phyloP scores from a whole-genome alignment of 2,888 invertebrate genomes.

The Apotomis betuletana region DNA sequence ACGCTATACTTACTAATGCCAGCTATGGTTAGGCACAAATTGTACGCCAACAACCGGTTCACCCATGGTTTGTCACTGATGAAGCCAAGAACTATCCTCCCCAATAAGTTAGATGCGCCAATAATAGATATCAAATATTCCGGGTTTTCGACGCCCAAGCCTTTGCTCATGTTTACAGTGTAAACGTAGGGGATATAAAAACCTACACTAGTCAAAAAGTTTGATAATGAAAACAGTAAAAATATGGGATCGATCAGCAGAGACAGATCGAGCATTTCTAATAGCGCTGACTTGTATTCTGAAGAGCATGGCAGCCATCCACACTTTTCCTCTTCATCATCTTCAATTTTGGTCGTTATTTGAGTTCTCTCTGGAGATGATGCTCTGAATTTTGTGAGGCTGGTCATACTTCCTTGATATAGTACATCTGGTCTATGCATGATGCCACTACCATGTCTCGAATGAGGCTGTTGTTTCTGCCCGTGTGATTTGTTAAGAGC shows the following conservation, averaged over 20 bases:
- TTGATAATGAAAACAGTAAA: conserved; percentile 94
- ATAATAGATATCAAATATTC: conserved; percentile 90
- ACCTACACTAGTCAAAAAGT: conserved; percentile 97
- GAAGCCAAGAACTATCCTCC: conserved; percentile 94
- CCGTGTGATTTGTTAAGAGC: conserved; percentile 81
- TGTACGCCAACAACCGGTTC: conserved; percentile 95
- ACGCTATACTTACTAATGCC: conserved; percentile 88
- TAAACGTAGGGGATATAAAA: conserved; percentile 97
- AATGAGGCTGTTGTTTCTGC: conserved; percentile 60
- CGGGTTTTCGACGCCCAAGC: conserved; percentile 84
- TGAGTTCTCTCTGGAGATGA: conserved; percentile 74
- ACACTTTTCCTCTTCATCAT: conserved; percentile 73
- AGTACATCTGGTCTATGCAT: conserved; percentile 94
- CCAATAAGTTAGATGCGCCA: conserved; percentile 94
- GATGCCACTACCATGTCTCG: conserved; percentile 87
- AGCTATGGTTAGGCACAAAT: conserved; percentile 92
- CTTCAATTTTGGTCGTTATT: conserved; percentile 66
- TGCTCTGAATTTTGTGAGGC: conserved; percentile 81
- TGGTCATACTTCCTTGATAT: conserved; percentile 90
- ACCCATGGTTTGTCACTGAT: conserved; percentile 95
- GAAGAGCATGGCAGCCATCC: conserved; percentile 86
- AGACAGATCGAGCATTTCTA: conserved; percentile 93
- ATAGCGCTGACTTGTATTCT: conserved; percentile 88
- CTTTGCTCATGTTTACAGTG: conserved; percentile 88
- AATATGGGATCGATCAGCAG: conserved; percentile 94